Conservation (phyloP, 1,140 invertebrate species). For the Ips typographus region DNA sequence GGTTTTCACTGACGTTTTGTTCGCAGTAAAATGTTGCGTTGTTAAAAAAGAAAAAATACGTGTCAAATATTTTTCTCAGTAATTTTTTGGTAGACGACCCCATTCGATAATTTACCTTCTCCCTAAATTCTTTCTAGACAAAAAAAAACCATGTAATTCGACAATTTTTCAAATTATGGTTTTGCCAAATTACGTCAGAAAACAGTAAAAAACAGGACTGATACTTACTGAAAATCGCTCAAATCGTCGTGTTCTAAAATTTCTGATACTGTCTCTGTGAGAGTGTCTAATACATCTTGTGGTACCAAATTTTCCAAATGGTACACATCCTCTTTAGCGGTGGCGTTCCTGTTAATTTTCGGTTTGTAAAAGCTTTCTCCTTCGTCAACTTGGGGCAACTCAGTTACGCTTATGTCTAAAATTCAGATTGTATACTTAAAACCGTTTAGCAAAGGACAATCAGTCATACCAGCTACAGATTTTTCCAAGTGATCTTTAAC, state of each 20-base stretch:
- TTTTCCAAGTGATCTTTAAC: slow-evolving; percentile 55
- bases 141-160: background rate
- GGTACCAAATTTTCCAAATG: slow-evolving; percentile 54
- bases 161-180: background rate
- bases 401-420: slow-evolving; percentile 39
- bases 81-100: too few species aligned
- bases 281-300: slow-evolving; percentile 47
- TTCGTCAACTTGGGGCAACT: slow-evolving; percentile 27
- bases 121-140: background rate
- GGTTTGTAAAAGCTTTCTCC: slow-evolving; percentile 47
- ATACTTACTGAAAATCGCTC: slow-evolving; percentile 41
- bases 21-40: too few species aligned
- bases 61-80: too few species aligned
- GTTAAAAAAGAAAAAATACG: too few species aligned
- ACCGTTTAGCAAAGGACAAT: background rate
- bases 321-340: slow-evolving; percentile 52
- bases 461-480: slow-evolving; percentile 53
- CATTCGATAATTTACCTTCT: too few species aligned
- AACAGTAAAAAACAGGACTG: background rate
- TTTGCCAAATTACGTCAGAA: background rate
- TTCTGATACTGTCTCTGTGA: slow-evolving; percentile 46
- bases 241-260: slow-evolving; percentile 41
- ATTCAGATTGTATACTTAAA: slow-evolving; percentile 1
- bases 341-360: slow-evolving; percentile 55
- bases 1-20: too few species aligned